phyloP scores from a whole-genome alignment of 1,140 invertebrate genomes.

The Octopus bimaculoides region DNA sequence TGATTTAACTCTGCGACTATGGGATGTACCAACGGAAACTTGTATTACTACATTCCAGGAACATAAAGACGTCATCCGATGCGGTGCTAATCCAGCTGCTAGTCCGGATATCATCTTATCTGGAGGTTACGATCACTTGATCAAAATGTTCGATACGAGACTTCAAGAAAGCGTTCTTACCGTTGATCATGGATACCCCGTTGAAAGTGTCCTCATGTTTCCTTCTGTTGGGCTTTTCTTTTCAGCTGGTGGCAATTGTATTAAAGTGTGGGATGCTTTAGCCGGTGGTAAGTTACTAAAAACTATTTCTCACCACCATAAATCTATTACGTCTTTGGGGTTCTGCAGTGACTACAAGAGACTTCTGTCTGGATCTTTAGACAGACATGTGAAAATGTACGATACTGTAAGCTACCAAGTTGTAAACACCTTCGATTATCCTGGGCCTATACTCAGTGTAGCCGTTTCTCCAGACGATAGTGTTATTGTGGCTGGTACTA shows the following conservation, averaged over 20 bases:
- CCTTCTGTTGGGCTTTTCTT: slow-evolving; percentile 87
- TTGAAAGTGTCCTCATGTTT: slow-evolving; percentile 86
- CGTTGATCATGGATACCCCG: slow-evolving; percentile 84
- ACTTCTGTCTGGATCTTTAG: slow-evolving; percentile 85
- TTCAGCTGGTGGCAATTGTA: slow-evolving; percentile 85
- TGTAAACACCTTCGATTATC: slow-evolving; percentile 84
- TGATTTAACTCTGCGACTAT: slow-evolving; percentile 83
- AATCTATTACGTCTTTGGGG: slow-evolving; percentile 83
- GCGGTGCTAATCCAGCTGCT: slow-evolving; percentile 45
- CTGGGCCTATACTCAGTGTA: slow-evolving; percentile 86
- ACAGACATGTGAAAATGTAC: slow-evolving; percentile 91
- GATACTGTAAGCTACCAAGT: slow-evolving; percentile 80
- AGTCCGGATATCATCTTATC: slow-evolving; percentile 47
- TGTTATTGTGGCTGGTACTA: slow-evolving; percentile 83
- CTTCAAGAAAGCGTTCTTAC: slow-evolving; percentile 66
- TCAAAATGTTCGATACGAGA: slow-evolving; percentile 86
- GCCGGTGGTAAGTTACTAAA: slow-evolving; percentile 79
- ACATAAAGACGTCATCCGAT: slow-evolving; percentile 63
- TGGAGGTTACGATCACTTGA: slow-evolving; percentile 90
- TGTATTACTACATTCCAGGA: slow-evolving; percentile 67
- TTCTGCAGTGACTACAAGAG: slow-evolving; percentile 70
- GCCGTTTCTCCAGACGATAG: slow-evolving; percentile 77
- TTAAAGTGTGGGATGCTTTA: slow-evolving; percentile 91
- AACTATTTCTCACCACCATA: slow-evolving; percentile 80
- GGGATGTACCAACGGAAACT: slow-evolving; percentile 86